phyloP scores from a whole-genome alignment of 1,140 invertebrate species.

The Trichonephila clavipes region DNA sequence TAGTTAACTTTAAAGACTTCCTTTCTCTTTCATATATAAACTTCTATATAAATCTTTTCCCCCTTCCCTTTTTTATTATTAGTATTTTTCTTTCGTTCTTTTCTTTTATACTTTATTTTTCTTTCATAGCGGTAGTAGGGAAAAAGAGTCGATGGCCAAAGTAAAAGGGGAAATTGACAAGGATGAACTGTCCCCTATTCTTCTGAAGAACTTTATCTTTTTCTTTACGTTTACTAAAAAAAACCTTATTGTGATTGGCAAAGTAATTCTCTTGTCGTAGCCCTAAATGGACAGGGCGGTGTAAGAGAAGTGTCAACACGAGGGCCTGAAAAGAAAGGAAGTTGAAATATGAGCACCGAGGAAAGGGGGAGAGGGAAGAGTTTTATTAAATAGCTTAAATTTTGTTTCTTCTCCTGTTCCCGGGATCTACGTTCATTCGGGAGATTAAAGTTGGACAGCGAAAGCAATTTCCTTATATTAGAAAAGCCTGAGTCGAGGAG shows the following conservation, averaged over 20 bases:
- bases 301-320: slow-evolving; percentile 73
- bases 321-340: slow-evolving; percentile 65
- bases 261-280: slow-evolving; percentile 75
- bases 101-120: background rate
- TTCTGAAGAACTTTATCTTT: slow-evolving; percentile 71
- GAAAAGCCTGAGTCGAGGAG: background rate
- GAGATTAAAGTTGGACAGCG: slow-evolving; percentile 66
- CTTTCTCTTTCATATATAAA: slow-evolving; percentile 69
- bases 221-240: slow-evolving; percentile 60
- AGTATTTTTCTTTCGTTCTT: background rate
- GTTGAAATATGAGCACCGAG: slow-evolving; percentile 69
- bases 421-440: slow-evolving; percentile 31
- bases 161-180: slow-evolving; percentile 67
- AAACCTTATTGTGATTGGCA: slow-evolving; percentile 75
- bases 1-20: slow-evolving; percentile 75
- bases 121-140: background rate
- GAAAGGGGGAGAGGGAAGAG: background rate
- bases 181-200: slow-evolving; percentile 73
- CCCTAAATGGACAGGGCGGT: slow-evolving; percentile 68
- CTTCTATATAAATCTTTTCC: slow-evolving; percentile 71
- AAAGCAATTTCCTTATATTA: slow-evolving; percentile 65
- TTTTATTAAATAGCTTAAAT: slow-evolving; percentile 75
- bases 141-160: background rate
- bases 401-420: slow-evolving; percentile 57
- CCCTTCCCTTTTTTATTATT: background rate